Percentiles rank a stretch among this genome's conserved stretches.
These are phyloP conservation scores for Brachypalpus laphriformis DNA, from an alignment of 2,888 invertebrate species.

Conservation along the genomic window DNA sequence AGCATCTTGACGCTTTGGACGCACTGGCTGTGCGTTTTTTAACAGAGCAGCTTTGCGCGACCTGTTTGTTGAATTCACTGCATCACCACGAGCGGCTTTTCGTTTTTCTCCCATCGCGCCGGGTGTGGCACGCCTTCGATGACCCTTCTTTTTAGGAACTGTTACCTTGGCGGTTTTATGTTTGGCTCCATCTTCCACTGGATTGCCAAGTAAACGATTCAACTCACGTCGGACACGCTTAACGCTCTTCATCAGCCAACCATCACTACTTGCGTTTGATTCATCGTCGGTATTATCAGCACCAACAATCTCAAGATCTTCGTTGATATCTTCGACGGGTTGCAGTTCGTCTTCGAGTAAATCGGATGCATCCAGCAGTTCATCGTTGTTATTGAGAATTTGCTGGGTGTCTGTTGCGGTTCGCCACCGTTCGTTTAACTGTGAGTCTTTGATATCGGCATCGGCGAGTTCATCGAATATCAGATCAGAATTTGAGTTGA, in stretches of 20 bases:
- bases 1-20: no score
- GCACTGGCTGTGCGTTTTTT: no score
- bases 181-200: constrained; percentile 48
- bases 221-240: constrained; percentile 80
- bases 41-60: constrained; percentile 27
- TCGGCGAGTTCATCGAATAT: constrained; percentile 77
- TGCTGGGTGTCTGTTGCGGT: constrained; percentile 59
- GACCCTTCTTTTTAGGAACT: constrained; percentile 10
- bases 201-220: constrained; percentile 77
- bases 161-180: constrained; percentile 13
- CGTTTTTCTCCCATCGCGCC: constrained; percentile 4
- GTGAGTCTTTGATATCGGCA: constrained; percentile 65
- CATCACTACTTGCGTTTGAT: constrained; percentile 55
- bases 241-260: constrained; percentile 79
- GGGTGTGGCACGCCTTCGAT: constrained; percentile 20
- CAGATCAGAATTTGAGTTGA: constrained; percentile 77
- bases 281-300: constrained; percentile 39
- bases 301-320: constrained; percentile 42
- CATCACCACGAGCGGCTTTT: neutral
- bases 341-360: constrained; percentile 78
- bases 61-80: neutral
- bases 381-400: constrained; percentile 75
- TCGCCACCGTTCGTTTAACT: constrained; percentile 43
- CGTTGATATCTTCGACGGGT: constrained; percentile 72
- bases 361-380: constrained; percentile 76